Evolutionary conservation across 1,140 invertebrate genomes (phyloP).

Genomic region (Diplogasteroides magnus): DNA sequence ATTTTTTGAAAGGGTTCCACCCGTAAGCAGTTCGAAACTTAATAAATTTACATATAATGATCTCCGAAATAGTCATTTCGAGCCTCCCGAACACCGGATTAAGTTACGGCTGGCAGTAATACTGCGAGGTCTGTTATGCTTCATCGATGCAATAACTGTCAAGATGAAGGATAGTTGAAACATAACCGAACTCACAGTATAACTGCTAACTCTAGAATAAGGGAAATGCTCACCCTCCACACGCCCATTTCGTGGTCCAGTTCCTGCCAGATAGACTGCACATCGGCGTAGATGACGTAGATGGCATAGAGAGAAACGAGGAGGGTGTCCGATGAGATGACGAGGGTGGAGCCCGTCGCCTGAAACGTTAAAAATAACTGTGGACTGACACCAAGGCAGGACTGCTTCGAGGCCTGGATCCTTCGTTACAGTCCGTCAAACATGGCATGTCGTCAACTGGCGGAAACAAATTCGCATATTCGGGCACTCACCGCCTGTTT

Average conservation of each 20-base stretch:
- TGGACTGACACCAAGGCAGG: no score
- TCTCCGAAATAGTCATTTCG: no score
- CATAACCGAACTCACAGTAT: no score
- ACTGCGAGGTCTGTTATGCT: no score
- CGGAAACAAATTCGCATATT: no score
- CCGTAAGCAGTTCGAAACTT: no score
- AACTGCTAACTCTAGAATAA: background rate
- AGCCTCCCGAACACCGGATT: background rate
- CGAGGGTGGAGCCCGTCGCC: constrained; percentile 28
- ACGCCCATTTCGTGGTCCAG: constrained; percentile 32
- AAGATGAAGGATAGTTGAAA: background rate
- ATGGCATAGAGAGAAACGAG: constrained; percentile 30
- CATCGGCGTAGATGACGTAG: constrained; percentile 32
- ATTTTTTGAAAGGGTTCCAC: background rate
- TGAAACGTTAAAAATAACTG: no score
- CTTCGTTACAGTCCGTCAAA: no score
- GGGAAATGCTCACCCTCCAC: constrained; percentile 24
- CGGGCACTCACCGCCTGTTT: no score
- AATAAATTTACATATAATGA: no score
- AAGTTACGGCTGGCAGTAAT: background rate
- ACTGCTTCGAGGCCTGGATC: no score
- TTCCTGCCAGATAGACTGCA: constrained; percentile 31
- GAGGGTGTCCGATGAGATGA: constrained; percentile 28
- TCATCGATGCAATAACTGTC: background rate
- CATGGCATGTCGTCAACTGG: no score